Conservation (phyloP, 2,888 invertebrate species). For the Eubasilissa splendida region DNA sequence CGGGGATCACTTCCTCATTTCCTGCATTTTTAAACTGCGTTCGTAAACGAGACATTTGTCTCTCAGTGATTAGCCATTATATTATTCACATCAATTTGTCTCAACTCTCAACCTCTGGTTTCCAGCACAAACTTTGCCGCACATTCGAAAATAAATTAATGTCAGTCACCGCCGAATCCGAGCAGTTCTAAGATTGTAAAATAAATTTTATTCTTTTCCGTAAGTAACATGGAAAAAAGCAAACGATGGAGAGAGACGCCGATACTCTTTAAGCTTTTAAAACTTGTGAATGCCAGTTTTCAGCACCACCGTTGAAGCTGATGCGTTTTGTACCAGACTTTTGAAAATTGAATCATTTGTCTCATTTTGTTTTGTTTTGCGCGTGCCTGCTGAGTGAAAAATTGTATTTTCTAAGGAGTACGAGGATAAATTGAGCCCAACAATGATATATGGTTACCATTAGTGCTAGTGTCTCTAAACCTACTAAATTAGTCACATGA, state of each 20-base stretch:
- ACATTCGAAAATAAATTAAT: constrained; percentile 56
- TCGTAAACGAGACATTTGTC: constrained; percentile 41
- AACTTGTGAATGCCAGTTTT: not conserved
- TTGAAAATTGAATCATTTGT: constrained; percentile 50
- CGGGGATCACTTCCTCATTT: constrained; percentile 30
- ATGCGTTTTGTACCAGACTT: constrained; percentile 43
- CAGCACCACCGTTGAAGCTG: constrained; percentile 20
- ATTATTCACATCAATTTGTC: constrained; percentile 56
- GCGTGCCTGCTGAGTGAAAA: constrained; percentile 41
- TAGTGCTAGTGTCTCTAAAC: not conserved
- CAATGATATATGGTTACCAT: constrained; percentile 17
- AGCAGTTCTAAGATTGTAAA: constrained; percentile 34
- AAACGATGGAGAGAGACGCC: not conserved
- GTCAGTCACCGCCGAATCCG: constrained; percentile 32
- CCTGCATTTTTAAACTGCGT: constrained; percentile 40
- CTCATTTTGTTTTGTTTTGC: constrained; percentile 39
- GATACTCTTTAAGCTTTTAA: constrained; percentile 30
- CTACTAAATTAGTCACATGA: not conserved
- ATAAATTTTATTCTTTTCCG: constrained; percentile 1
- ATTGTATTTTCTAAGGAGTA: constrained; percentile 33
- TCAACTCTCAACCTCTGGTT: constrained; percentile 42
- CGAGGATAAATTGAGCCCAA: constrained; percentile 26
- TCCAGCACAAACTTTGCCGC: constrained; percentile 31
- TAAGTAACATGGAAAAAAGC: not conserved
- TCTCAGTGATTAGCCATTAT: constrained; percentile 50